phyloP scores from a whole-genome alignment of 2,113 vertebrate genomes.

The Myotis lucifugus region DNA sequence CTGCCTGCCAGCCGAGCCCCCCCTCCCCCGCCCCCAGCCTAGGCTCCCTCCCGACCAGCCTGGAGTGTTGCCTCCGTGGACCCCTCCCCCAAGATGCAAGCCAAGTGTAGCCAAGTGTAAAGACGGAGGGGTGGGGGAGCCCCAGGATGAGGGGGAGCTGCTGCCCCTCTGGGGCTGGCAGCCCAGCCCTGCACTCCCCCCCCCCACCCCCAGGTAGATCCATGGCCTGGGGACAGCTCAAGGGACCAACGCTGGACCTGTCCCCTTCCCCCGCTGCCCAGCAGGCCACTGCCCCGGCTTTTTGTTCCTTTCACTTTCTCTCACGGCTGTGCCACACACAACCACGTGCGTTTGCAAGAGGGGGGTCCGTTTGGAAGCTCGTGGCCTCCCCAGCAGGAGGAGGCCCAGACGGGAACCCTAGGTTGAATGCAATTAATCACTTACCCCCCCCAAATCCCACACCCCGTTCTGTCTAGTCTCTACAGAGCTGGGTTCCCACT shows the following conservation, averaged over 20 bases:
- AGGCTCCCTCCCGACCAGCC: neutral
- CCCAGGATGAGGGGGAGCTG: conserved; percentile 70
- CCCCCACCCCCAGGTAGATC: conserved; percentile 80
- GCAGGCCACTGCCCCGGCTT: neutral
- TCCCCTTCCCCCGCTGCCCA: neutral
- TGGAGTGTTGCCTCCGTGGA: neutral
- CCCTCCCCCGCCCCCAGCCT: neutral
- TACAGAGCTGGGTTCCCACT: neutral
- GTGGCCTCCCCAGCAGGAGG: conserved; percentile 2
- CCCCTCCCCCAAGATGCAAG: neutral
- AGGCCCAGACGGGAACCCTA: neutral
- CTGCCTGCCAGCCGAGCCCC: neutral
- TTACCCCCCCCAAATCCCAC: neutral
- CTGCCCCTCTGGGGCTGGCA: conserved; percentile 80
- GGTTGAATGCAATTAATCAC: neutral
- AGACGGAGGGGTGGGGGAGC: conserved; percentile 58
- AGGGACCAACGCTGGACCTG: neutral
- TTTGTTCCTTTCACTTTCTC: conserved; percentile 55
- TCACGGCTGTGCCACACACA: neutral
- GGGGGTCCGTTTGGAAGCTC: neutral
- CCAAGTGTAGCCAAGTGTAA: neutral
- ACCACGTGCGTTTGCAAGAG: neutral
- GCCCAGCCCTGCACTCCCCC: conserved; percentile 72
- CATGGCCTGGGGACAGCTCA: conserved; percentile 65
- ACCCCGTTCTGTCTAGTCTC: neutral